Percentiles rank a stretch among this genome's conserved stretches.
Conservation (phyloP, 2,888 invertebrate species). For the Sphaerophoria rueppellii region DNA sequence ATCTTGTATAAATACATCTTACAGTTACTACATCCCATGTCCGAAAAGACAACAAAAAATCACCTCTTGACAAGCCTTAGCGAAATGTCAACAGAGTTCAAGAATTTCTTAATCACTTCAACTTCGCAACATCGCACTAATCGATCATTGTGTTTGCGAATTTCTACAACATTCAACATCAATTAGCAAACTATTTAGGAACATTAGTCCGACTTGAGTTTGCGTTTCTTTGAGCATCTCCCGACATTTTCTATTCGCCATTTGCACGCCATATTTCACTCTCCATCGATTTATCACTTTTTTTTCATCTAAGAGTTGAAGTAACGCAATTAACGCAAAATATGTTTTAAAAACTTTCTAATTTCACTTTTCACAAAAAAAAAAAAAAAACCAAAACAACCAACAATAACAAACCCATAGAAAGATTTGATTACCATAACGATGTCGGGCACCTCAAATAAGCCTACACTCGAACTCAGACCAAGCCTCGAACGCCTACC, state of each 20-base stretch:
- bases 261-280: conserved; percentile 28
- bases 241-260: neutral
- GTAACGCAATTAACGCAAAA: conserved; percentile 57
- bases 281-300: conserved; percentile 30
- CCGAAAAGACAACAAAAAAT: too few relatives aligned
- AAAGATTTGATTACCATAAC: conserved; percentile 29
- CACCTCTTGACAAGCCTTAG: too few relatives aligned
- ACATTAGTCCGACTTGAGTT: neutral
- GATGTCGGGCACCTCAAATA: neutral
- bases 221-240: neutral
- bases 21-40: too few relatives aligned
- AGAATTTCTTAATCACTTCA: too few relatives aligned
- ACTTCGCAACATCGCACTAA: too few relatives aligned
- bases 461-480: neutral
- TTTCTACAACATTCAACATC: too few relatives aligned
- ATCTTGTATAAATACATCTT: too few relatives aligned
- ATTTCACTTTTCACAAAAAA: conserved; percentile 63
- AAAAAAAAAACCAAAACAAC: conserved; percentile 11
- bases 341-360: conserved; percentile 61
- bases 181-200: too few relatives aligned
- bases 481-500: conserved; percentile 1
- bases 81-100: too few relatives aligned
- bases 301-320: conserved; percentile 35
- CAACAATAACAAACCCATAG: neutral
- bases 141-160: too few relatives aligned